Conservation (phyloP, 2,888 invertebrate genomes). For the Dasysyrphus albostriatus region DNA sequence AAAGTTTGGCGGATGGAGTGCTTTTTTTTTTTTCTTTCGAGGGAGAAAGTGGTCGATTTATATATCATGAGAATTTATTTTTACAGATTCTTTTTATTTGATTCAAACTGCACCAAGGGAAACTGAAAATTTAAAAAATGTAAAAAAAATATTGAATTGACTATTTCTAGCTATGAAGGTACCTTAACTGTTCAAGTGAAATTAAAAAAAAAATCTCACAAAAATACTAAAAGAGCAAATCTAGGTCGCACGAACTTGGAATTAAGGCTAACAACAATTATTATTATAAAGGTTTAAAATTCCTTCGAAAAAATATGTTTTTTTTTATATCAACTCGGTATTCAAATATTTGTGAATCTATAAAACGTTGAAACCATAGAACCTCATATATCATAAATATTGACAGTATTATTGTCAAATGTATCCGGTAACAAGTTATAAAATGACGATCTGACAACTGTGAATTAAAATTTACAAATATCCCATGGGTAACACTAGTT, state of each 20-base stretch:
- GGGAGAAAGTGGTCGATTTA: slow-evolving; percentile 15
- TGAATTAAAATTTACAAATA: too few species aligned
- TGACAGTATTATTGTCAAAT: too few species aligned
- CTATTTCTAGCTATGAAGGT: neutral
- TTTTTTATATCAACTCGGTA: too few species aligned
- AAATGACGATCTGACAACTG: too few species aligned
- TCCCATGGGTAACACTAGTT: too few species aligned
- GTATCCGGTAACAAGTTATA: too few species aligned
- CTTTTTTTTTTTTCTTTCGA: neutral
- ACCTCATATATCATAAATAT: too few species aligned
- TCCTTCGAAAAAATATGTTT: too few species aligned
- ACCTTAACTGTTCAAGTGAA: neutral
- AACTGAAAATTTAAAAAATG: neutral
- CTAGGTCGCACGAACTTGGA: neutral
- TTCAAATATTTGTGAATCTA: too few species aligned
- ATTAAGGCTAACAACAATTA: too few species aligned
- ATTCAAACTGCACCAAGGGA: neutral
- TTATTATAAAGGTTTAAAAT: too few species aligned
- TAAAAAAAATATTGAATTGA: neutral
- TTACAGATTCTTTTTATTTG: neutral
- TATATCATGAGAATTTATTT: neutral
- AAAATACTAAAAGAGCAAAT: neutral
- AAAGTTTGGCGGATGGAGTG: neutral
- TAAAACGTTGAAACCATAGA: too few species aligned
- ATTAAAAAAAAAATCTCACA: neutral